Conservation (phyloP, 2,888 invertebrate genomes). For the Campaea margaritaria region DNA sequence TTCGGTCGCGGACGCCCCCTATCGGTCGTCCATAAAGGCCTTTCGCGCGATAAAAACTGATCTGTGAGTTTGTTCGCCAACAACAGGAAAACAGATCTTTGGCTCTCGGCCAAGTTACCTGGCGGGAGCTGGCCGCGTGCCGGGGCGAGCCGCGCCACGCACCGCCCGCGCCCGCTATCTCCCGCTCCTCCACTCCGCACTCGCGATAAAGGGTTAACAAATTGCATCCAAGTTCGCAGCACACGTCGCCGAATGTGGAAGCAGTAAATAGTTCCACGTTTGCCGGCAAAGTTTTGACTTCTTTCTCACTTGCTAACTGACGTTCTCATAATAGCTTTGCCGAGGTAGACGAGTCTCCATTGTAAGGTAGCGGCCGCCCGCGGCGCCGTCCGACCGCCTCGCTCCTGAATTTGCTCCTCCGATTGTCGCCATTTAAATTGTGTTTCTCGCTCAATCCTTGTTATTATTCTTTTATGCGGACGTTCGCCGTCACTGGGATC, state of each 20-base stretch:
- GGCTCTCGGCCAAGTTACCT: slow-evolving; percentile 82
- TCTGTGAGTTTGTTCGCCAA: slow-evolving; percentile 82
- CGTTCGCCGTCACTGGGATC: slow-evolving; percentile 47
- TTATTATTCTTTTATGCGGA: slow-evolving; percentile 72
- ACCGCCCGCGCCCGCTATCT: slow-evolving; percentile 44
- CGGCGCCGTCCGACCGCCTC: slow-evolving; percentile 55
- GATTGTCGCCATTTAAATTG: slow-evolving; percentile 79
- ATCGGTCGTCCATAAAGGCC: slow-evolving; percentile 84
- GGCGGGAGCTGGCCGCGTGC: slow-evolving; percentile 54
- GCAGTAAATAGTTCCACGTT: slow-evolving; percentile 79
- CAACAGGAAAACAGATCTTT: slow-evolving; percentile 84
- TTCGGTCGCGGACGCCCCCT: slow-evolving; percentile 69
- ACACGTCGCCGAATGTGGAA: slow-evolving; percentile 77
- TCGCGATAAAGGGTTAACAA: slow-evolving; percentile 80
- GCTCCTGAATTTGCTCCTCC: slow-evolving; percentile 62
- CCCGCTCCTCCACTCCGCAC: slow-evolving; percentile 56
- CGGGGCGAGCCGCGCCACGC: slow-evolving; percentile 46
- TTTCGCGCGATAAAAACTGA: slow-evolving; percentile 85
- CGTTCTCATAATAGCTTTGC: slow-evolving; percentile 73
- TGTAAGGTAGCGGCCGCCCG: slow-evolving; percentile 58
- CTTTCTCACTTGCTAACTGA: slow-evolving; percentile 75
- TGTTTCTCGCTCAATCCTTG: slow-evolving; percentile 69
- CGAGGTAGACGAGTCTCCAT: slow-evolving; percentile 57
- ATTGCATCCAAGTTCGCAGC: slow-evolving; percentile 78
- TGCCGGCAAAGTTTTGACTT: slow-evolving; percentile 78